A percentile compares a stretch with the other conserved stretches of the same genome.
Conservation (phyloP, 2,888 invertebrate species). For the Vesta saturnalis region DNA sequence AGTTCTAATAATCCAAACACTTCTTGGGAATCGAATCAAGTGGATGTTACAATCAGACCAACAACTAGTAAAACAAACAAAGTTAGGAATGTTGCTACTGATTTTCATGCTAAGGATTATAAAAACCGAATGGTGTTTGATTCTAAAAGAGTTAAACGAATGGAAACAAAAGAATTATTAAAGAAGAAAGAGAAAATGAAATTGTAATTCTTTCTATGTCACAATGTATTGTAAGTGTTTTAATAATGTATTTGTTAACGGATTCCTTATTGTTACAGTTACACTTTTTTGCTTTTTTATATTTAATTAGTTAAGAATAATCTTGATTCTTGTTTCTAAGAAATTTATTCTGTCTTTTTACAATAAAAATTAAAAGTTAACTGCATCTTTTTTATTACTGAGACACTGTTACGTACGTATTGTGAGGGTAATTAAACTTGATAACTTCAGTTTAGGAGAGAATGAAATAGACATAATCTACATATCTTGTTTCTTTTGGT, state of each 20-base stretch:
- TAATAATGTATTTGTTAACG: too few species aligned
- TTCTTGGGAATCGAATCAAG: neutral
- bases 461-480: too few species aligned
- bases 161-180: conserved; percentile 48
- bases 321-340: too few species aligned
- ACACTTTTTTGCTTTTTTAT: too few species aligned
- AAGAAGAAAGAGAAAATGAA: conserved; percentile 44
- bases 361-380: too few species aligned
- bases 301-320: too few species aligned
- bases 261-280: neutral
- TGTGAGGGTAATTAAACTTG: too few species aligned
- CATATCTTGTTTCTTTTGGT: too few species aligned
- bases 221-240: neutral
- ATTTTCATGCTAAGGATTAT: conserved; percentile 51
- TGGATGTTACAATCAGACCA: neutral
- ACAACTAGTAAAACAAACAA: neutral
- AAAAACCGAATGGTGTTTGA: conserved; percentile 53
- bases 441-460: too few species aligned
- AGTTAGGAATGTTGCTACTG: neutral
- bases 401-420: too few species aligned
- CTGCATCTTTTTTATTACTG: too few species aligned
- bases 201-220: neutral
- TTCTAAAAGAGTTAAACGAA: conserved; percentile 48
- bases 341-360: too few species aligned
- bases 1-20: neutral